Percentiles rank a stretch among this genome's conserved stretches.
These are phyloP conservation scores for Anarsia innoxiella DNA, from an alignment of 2,888 invertebrate species.

Conservation along the genomic window DNA sequence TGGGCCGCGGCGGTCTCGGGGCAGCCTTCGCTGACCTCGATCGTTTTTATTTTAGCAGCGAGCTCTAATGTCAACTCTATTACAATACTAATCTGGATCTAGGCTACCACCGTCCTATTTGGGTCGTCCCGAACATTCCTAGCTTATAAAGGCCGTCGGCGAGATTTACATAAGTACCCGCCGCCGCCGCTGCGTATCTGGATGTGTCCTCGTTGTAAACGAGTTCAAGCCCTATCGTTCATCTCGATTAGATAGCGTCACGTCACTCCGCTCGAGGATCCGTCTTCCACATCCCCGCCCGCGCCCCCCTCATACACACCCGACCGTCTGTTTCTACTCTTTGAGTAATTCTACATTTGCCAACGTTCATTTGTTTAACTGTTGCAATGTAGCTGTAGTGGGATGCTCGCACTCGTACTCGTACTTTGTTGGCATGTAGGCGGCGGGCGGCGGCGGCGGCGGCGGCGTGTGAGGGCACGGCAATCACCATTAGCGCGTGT, in stretches of 20 bases:
- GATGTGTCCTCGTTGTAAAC: not conserved
- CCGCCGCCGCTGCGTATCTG: not conserved
- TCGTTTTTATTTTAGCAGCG: constrained; percentile 11
- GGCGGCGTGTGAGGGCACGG: not conserved
- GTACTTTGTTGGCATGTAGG: too few species aligned
- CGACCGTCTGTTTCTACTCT: too few species aligned
- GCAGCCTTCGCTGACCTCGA: constrained; percentile 6
- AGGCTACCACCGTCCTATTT: not conserved
- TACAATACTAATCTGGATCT: not conserved
- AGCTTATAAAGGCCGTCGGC: too few species aligned
- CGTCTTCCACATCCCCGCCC: too few species aligned
- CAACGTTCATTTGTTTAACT: too few species aligned
- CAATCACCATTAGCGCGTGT: not conserved
- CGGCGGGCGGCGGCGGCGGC: too few species aligned
- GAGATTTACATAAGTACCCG: too few species aligned
- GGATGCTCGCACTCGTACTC: too few species aligned
- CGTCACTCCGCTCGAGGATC: not conserved
- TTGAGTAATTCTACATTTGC: too few species aligned
- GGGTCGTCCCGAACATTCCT: too few species aligned
- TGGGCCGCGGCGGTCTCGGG: not conserved
- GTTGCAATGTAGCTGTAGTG: too few species aligned
- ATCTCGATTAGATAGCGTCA: constrained; percentile 7
- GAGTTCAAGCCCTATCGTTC: not conserved
- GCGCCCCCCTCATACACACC: too few species aligned
- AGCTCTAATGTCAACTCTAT: constrained; percentile 7